Evolutionary conservation across 2,113 vertebrate species (phyloP), one percentile per base, ranked within the genome.

Genomic region (Asarcornis scutulata): DNA sequence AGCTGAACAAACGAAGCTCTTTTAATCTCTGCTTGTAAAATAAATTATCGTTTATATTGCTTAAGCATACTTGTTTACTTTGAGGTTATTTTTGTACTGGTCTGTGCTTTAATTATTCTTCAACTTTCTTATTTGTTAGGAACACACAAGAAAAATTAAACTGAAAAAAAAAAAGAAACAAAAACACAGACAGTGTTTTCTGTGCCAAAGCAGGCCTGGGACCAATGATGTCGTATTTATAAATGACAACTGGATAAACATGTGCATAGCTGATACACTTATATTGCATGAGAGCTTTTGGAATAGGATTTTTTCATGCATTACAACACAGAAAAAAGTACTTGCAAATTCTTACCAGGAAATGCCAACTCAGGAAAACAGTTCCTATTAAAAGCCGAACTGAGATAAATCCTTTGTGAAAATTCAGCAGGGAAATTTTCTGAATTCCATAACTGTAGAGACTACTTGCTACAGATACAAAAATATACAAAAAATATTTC

Each of bases 41-140:
- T 87, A 93, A 94, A 96, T 94, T 92, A 95, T 91, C 58, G 87
- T 96, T 97, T 96, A 83, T 95, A 89, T 91, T 95, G 74, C 78
- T 91, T 21, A 86, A 91, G 82, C 78, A 95, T 58, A 55, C 71
- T 92, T 95, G 74, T 92, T 96, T 96, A 68, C 68, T 53, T 18
- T 48, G 66, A 66, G 63, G 72, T 86, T 91, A 86, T 71, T 91
- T 91, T 89, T 56, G 55, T 83, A 83, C 72, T 83, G 77, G 50
- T 60, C 77, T 84, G 72, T 0, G 1, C 69, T 94, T 95, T 92
- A 96, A 95, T 96, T 93, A 86, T 86, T 95, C 76, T 84, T 90
- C 76, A 72, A 64, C 26, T 91, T 94, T 86, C 79, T 80, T 89
- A 38, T 81, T 93, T 93, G 36, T 68, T 60, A 75, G 46, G 29